Evolutionary conservation across 2,797 vertebrate species (phyloP).

Genomic region (Orestias chungarensis): DNA sequence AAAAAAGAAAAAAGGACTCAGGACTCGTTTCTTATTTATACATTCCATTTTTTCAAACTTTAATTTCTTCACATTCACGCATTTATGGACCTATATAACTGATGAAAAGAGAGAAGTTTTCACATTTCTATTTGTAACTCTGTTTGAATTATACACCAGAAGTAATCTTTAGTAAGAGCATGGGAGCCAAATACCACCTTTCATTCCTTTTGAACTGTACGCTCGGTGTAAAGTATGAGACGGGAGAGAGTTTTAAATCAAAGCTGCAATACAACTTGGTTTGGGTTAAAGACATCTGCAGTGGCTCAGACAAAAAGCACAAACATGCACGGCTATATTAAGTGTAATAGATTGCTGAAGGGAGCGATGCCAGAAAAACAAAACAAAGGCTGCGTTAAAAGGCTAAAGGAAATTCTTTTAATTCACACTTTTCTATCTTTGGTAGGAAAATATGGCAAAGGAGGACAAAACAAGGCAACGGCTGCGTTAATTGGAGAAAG

Average conservation of each 20-base stretch:
- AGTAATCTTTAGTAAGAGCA: too few relatives aligned
- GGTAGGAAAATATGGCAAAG: background rate
- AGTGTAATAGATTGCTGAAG: background rate
- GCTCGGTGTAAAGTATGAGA: constrained; percentile 31
- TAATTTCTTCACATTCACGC: background rate
- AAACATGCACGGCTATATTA: background rate
- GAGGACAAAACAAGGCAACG: background rate
- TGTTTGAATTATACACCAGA: background rate
- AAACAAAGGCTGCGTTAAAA: background rate
- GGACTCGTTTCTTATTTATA: background rate
- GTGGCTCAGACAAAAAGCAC: background rate
- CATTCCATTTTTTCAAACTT: background rate
- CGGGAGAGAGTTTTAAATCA: constrained; percentile 8
- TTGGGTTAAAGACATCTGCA: background rate
- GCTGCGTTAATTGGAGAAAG: background rate
- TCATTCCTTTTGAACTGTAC: constrained; percentile 48
- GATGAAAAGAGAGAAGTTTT: background rate
- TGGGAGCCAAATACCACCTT: constrained; percentile 3
- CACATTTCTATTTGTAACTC: background rate
- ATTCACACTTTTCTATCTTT: too few relatives aligned
- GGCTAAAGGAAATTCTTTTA: background rate
- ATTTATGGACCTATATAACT: background rate
- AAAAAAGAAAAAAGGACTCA: background rate
- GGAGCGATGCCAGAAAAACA: background rate
- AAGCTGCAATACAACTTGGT: background rate